Percentiles rank a stretch among this genome's conserved stretches.
Evolutionary conservation across 1,140 invertebrate genomes (phyloP).

Genomic region (Tachypleus tridentatus): DNA sequence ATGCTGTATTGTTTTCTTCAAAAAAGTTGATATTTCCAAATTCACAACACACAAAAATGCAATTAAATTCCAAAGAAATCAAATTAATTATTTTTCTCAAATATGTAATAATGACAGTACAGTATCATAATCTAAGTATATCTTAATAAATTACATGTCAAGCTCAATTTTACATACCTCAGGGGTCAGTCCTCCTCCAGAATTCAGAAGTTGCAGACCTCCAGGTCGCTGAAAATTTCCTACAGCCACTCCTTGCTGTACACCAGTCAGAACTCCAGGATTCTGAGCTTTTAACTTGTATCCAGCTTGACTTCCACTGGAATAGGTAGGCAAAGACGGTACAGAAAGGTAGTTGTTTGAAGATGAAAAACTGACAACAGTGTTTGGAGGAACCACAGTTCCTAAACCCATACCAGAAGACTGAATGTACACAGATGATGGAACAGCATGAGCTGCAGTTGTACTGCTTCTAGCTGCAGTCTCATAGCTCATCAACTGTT

Average conservation of each 20-base stretch:
- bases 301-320: slow-evolving; percentile 3
- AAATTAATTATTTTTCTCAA: too few relatives aligned
- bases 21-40: too few relatives aligned
- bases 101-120: too few relatives aligned
- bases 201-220: background rate
- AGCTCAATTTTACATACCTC: background rate
- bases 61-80: too few relatives aligned
- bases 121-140: background rate
- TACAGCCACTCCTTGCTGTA: background rate
- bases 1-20: too few relatives aligned
- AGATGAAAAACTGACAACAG: slow-evolving; percentile 18
- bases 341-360: slow-evolving; percentile 11
- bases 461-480: slow-evolving; percentile 38
- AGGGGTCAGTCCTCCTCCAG: background rate
- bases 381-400: slow-evolving; percentile 22
- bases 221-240: slow-evolving; percentile 1
- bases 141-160: slow-evolving; percentile 16
- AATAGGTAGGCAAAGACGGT: background rate
- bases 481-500: slow-evolving; percentile 71
- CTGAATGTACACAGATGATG: too few relatives aligned
- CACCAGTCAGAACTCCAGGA: background rate
- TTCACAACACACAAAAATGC: too few relatives aligned
- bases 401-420: slow-evolving; percentile 12
- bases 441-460: slow-evolving; percentile 28
- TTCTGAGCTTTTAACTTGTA: background rate